Conservation (phyloP, 2,797 vertebrate species). For the Arrhamphus sclerolepis region DNA sequence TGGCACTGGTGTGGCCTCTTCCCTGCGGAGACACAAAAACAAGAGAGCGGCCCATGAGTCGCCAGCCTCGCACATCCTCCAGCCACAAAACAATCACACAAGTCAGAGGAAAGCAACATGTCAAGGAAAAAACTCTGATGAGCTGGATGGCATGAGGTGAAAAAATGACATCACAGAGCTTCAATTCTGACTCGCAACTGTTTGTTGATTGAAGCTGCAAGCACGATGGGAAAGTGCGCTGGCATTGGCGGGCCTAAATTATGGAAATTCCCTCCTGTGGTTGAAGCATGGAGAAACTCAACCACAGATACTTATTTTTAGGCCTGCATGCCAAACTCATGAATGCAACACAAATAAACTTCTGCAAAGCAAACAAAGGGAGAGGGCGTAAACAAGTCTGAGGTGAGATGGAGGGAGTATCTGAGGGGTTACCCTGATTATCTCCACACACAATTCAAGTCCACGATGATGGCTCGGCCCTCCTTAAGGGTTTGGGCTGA, state of each 20-base stretch:
- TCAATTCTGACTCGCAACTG: conserved; percentile 47
- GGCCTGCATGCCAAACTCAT: conserved; percentile 53
- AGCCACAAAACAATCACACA: conserved; percentile 57
- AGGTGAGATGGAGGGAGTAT: conserved; percentile 28
- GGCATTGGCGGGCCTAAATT: conserved; percentile 63
- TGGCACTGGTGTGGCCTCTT: conserved; percentile 99
- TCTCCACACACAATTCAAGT: conserved; percentile 58
- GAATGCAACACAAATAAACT: conserved; percentile 74
- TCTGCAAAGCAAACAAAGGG: conserved; percentile 67
- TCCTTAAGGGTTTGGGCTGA: conserved; percentile 29
- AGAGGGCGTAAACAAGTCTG: conserved; percentile 60
- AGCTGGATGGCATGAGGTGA: conserved; percentile 57
- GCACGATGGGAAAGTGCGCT: conserved; percentile 58
- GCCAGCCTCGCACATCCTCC: conserved; percentile 9
- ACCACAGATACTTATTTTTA: conserved; percentile 68
- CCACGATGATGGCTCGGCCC: conserved; percentile 44
- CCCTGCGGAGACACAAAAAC: conserved; percentile 84
- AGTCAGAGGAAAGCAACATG: conserved; percentile 58
- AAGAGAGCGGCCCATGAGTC: conserved; percentile 31
- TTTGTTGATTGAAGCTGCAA: conserved; percentile 69
- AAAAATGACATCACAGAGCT: conserved; percentile 59
- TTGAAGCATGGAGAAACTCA: conserved; percentile 59
- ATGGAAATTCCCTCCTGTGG: conserved; percentile 76
- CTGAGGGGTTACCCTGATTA: conserved; percentile 55
- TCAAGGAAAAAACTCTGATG: conserved; percentile 53